These are phyloP conservation scores for Amiota mariae DNA, from an alignment of 2,888 invertebrate genomes.

Conservation along the genomic window DNA sequence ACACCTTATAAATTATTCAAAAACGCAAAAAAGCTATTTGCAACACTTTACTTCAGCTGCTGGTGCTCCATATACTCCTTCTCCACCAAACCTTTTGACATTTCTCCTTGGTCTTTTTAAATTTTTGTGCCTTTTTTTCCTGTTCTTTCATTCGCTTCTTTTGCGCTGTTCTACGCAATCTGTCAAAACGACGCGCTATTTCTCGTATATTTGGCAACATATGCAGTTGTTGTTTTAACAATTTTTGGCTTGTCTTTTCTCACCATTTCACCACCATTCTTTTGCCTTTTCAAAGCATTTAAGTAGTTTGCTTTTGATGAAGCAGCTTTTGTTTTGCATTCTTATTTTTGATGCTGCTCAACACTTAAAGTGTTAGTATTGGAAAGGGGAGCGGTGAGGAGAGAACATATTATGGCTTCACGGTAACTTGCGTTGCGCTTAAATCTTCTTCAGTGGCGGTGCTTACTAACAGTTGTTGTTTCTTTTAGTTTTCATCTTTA, in stretches of 20 bases:
- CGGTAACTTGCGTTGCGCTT: too few species aligned
- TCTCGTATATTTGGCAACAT: constrained; percentile 51
- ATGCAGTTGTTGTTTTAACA: not conserved
- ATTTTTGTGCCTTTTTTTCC: constrained; percentile 33
- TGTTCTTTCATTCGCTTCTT: constrained; percentile 35
- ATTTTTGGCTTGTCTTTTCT: not conserved
- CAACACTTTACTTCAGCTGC: constrained; percentile 62
- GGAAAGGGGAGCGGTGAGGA: constrained; percentile 23
- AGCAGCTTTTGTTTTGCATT: not conserved
- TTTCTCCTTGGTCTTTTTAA: constrained; percentile 46
- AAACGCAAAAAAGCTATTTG: constrained; percentile 67
- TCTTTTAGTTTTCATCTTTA: too few species aligned
- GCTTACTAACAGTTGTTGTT: too few species aligned
- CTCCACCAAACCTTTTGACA: too few species aligned
- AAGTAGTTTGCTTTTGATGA: not conserved
- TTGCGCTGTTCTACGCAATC: constrained; percentile 58
- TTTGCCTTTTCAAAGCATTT: too few species aligned
- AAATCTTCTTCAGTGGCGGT: too few species aligned
- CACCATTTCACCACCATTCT: too few species aligned
- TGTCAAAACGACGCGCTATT: constrained; percentile 59
- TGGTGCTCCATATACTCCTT: constrained; percentile 50
- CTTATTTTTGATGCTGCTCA: constrained; percentile 46
- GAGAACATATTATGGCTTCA: not conserved
- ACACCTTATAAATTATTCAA: constrained; percentile 67
- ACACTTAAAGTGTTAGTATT: constrained; percentile 9